Evolutionary conservation across 1,140 invertebrate genomes (phyloP).

Genomic region (Lysiphlebus fabarum): DNA sequence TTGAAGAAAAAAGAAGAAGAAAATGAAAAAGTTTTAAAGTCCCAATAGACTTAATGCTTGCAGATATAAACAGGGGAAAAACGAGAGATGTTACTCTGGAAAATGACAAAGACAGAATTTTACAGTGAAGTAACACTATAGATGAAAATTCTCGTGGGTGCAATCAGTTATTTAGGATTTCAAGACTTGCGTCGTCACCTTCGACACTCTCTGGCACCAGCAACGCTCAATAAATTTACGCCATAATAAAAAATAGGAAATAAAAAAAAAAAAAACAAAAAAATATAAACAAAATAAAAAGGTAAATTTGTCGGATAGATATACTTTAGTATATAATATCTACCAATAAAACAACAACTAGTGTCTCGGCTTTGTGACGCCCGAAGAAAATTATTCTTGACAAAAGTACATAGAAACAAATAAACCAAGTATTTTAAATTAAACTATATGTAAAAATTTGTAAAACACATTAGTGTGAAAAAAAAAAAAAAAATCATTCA

Average conservation of each 20-base stretch:
- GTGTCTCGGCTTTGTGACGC: background rate
- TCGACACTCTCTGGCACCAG: slow-evolving; percentile 16
- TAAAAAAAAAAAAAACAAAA: background rate
- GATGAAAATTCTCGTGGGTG: slow-evolving; percentile 30
- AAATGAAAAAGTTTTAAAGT: too few species aligned
- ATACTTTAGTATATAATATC: background rate
- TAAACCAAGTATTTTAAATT: too few species aligned
- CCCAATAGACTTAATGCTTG: too few species aligned
- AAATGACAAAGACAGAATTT: slow-evolving; percentile 18
- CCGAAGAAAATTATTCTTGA: too few species aligned
- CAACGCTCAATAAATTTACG: slow-evolving; percentile 22
- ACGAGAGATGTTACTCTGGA: too few species aligned
- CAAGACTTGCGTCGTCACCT: slow-evolving; percentile 28
- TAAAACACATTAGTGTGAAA: too few species aligned
- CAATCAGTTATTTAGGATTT: slow-evolving; percentile 45
- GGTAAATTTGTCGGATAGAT: too few species aligned
- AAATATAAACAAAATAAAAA: slow-evolving; percentile 2
- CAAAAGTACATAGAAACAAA: too few species aligned
- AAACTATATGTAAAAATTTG: too few species aligned
- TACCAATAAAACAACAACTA: background rate
- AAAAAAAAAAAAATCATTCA: too few species aligned
- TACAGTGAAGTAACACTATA: slow-evolving; percentile 18
- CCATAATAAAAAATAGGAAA: too few species aligned
- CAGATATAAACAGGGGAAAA: too few species aligned
- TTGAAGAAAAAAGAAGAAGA: slow-evolving; percentile 3